Percentiles rank a stretch among this genome's conserved stretches.
phyloP scores from a whole-genome alignment of 2,888 invertebrate genomes.

The Operophtera brumata region DNA sequence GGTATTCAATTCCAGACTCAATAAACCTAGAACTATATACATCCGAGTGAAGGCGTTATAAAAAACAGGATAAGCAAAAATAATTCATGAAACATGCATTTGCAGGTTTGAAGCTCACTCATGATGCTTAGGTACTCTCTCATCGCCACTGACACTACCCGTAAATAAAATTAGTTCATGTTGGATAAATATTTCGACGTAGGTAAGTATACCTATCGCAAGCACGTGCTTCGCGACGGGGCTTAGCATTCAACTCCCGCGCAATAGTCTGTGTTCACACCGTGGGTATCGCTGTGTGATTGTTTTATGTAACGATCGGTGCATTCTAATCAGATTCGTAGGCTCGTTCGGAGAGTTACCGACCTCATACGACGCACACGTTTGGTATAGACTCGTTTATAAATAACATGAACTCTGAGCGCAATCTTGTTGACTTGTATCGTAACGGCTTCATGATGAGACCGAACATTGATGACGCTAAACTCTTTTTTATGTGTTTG shows the following conservation, averaged over 20 bases:
- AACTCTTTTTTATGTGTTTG: too few species aligned
- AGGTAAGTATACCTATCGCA: slow-evolving; percentile 49
- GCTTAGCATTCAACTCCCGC: slow-evolving; percentile 68
- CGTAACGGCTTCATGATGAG: too few species aligned
- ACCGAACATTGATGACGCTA: too few species aligned
- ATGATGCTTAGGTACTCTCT: too few species aligned
- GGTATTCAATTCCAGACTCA: slow-evolving; percentile 71
- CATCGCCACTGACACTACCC: too few species aligned
- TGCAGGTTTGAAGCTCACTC: too few species aligned
- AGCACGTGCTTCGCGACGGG: slow-evolving; percentile 62
- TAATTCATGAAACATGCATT: too few species aligned
- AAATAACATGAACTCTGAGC: not conserved
- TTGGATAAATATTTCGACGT: slow-evolving; percentile 66
- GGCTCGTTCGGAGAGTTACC: not conserved
- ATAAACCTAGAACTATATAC: too few species aligned
- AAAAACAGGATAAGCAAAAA: too few species aligned
- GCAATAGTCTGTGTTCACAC: slow-evolving; percentile 67
- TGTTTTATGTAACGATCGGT: slow-evolving; percentile 60
- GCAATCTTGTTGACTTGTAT: too few species aligned
- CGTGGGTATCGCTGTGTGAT: slow-evolving; percentile 57
- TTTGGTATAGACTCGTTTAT: not conserved
- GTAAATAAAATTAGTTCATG: too few species aligned
- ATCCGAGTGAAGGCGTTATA: too few species aligned
- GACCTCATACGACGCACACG: not conserved
- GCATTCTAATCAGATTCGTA: slow-evolving; percentile 16